Evolutionary conservation across 2,113 vertebrate genomes (phyloP).

Genomic region (Chunga burmeisteri): DNA sequence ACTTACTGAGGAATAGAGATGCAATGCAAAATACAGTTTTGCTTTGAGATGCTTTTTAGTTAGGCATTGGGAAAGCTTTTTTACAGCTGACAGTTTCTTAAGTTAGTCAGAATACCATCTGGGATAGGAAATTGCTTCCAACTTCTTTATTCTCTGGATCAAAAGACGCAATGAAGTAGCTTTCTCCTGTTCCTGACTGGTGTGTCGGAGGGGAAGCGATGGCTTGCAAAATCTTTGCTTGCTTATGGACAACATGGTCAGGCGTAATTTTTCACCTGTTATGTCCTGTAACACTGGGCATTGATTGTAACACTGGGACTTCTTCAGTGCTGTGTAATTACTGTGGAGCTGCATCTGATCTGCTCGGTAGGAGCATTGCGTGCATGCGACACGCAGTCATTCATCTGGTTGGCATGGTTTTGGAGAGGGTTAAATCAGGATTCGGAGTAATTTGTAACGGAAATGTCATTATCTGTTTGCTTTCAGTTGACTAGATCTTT

Average conservation of each 20-base stretch:
- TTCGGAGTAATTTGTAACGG: background rate
- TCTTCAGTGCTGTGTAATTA: background rate
- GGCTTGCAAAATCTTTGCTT: background rate
- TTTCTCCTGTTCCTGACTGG: background rate
- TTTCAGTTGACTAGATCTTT: background rate
- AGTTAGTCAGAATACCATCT: background rate
- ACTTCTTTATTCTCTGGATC: background rate
- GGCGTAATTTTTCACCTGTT: background rate
- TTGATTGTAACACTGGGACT: rapidly evolving
- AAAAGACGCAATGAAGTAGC: background rate
- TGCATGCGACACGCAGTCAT: rapidly evolving
- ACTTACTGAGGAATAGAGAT: background rate
- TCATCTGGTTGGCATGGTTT: rapidly evolving
- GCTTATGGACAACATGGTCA: rapidly evolving
- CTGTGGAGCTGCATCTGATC: background rate
- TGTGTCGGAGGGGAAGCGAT: background rate
- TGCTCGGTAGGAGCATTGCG: background rate
- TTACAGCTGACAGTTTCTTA: background rate
- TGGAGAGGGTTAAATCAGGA: background rate
- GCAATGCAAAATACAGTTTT: background rate
- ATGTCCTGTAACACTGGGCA: rapidly evolving
- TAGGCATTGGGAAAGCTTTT: background rate
- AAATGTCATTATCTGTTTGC: background rate
- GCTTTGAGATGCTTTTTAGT: background rate
- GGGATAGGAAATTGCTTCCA: background rate